phyloP scores from a whole-genome alignment of 2,888 invertebrate species.

The Pristionchus exspectatus region DNA sequence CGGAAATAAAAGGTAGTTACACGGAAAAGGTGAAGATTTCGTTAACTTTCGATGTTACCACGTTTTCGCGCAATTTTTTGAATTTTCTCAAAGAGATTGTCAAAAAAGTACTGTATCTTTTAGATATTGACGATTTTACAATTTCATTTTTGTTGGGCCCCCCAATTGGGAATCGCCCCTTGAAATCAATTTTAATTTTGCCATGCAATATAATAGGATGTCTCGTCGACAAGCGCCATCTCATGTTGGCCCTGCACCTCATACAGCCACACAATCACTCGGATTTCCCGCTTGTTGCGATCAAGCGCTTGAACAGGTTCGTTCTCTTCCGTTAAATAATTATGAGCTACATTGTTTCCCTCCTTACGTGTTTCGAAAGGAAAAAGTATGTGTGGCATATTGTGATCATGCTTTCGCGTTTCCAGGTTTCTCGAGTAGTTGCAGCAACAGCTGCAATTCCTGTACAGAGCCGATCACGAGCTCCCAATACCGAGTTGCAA shows the following conservation, averaged over 20 bases:
- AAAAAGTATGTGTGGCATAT: too few relatives aligned
- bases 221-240: conserved; percentile 21
- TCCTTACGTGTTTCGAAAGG: too few relatives aligned
- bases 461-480: not conserved
- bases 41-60: not conserved
- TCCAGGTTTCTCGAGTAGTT: conserved; percentile 33
- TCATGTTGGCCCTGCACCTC: not conserved
- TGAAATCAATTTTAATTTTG: too few relatives aligned
- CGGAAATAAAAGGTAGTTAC: not conserved
- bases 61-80: not conserved
- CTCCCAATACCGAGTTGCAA: conserved; percentile 45
- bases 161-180: not conserved
- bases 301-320: conserved; percentile 49
- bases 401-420: not conserved
- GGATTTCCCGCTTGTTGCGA: conserved; percentile 52
- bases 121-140: not conserved
- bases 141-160: not conserved
- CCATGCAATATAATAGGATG: not conserved
- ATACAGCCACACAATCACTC: conserved; percentile 14
- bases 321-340: not conserved
- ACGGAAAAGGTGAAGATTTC: not conserved
- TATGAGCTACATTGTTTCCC: not conserved
- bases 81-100: not conserved
- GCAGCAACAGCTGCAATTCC: not conserved
- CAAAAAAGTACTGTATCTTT: not conserved